Evolutionary conservation across 1,140 invertebrate genomes (phyloP), one percentile per base, ranked within the genome.

Genomic region (Theocolax elegans): DNA sequence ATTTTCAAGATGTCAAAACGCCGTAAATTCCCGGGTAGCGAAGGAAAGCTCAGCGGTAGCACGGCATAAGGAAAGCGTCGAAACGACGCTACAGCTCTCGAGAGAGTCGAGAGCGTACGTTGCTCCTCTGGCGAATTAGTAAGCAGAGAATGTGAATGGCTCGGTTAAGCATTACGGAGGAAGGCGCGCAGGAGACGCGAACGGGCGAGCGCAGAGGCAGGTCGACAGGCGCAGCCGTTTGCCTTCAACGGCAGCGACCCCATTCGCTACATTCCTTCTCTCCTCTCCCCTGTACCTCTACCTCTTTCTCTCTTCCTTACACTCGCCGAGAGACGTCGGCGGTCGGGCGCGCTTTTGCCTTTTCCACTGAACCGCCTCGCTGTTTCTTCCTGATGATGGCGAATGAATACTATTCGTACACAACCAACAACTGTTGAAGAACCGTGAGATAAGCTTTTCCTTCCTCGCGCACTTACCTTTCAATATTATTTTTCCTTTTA

Each of bases 171-270:
- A 65, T 75, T 72, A 60, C 71, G 64, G 56, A 31, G 42, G 54
- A 69, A 48, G 49, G 42, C 64, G 40, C 53, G 23, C 44, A 42
- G n/a, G 31, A 35, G 31, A 35, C 31, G 31, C 4, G 10, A 35
- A 35, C 31, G 10, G 31, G 31, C 31, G n/a, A 21, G 54, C 49
- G 10, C n/a, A n/a, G 23, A 63, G 53, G 40, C 23, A 48, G 40
- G 44, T 60, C 60, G 65, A 49, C 75, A 73, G 76, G 75, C 72
- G 66, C 74, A 83, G 81, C 77, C 72, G 82, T 82, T 84, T 77
- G 74, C 83, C 82, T 85, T 84, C 81, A 80, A 79, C 80, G 79
- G 74, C 79, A 81, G 83, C 82, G 82, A 81, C 83, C 82, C 76
- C 81, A 82, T 85, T 83, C 75, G 80, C 79, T 77, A 77, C 81